Evolutionary conservation across 1,140 invertebrate species (phyloP), one percentile per base, ranked within the genome.

Genomic region (Hetaerina americana): DNA sequence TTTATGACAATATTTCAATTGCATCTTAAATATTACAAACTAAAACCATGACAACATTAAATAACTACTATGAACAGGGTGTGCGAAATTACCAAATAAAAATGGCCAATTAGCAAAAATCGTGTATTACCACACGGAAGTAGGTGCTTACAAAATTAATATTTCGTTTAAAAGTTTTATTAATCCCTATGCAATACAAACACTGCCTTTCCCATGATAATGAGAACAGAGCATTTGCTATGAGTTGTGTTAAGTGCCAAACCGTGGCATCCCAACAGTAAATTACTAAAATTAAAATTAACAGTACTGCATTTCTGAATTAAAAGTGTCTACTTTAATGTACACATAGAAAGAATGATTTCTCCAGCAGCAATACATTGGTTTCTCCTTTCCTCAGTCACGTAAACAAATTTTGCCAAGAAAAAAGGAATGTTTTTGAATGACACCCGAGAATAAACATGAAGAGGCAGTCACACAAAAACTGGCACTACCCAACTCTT

Each of bases 1-100:
- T 57, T 2, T 5, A 57, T 57, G 40, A 57, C 40, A 57, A 57
- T 57, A 57, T 1, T 57, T n/a, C 40, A 57, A 1, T 57, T 2
- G 40, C 40, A 57, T 57, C n/a, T 57, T 57, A 57, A 57, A 57
- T 57, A 57, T 57, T 57, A 57, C 40, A 57, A 57, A 57, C 40
- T 57, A 57, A 57, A 57, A 57, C 10, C 40, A 2, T 18, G 40
- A 57, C 40, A 57, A 57, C 40, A 10, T 57, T 57, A 57, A 57
- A 57, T 57, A 57, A 57, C 40, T 57, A 57, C 40, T n/a, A 57
- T 57, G 40, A 57, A 57, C 40, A 57, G 40, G 40, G 40, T 57
- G 40, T 18, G 40, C 22, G 40, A 12, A 57, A 5, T 57, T 57
- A 5, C 2, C 40, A 2, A 57, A 57, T 5, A 3, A 57, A 57